phyloP scores from a whole-genome alignment of 2,888 invertebrate genomes.

The Gisinianus flammeolus region DNA sequence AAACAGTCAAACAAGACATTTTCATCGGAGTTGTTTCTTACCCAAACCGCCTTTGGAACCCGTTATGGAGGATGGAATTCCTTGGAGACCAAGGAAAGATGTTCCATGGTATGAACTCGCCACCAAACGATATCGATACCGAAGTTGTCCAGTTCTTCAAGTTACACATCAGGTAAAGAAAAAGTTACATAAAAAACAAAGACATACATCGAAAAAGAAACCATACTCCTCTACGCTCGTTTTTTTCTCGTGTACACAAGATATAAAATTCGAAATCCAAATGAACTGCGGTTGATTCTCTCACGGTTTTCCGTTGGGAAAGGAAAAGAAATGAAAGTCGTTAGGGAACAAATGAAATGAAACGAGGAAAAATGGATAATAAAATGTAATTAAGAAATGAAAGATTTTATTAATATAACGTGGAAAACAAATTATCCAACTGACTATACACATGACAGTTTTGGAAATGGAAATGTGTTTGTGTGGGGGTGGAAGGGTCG shows the following conservation, averaged over 20 bases:
- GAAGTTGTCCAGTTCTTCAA: constrained; percentile 82
- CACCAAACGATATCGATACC: constrained; percentile 70
- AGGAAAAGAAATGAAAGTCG: neutral
- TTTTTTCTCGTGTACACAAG: no score
- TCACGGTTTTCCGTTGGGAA: neutral
- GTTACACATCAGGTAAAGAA: constrained; percentile 61
- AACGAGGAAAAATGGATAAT: neutral
- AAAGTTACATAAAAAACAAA: neutral
- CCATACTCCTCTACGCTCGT: no score
- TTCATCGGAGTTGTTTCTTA: constrained; percentile 56
- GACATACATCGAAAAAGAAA: no score
- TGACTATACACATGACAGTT: neutral
- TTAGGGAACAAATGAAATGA: neutral
- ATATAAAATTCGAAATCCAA: neutral
- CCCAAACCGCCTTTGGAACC: constrained; percentile 58
- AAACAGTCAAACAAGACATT: constrained; percentile 44
- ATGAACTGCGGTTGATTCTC: neutral
- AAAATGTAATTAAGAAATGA: constrained; percentile 32
- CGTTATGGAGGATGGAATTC: constrained; percentile 60
- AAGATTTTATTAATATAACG: constrained; percentile 8
- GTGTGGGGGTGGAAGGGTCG: constrained; percentile 30
- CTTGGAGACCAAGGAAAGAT: constrained; percentile 67
- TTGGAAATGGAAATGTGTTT: constrained; percentile 8
- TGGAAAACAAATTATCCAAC: constrained; percentile 8
- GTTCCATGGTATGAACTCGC: constrained; percentile 91